phyloP scores from a whole-genome alignment of 2,797 vertebrate genomes.

The Heterohyrax brucei region DNA sequence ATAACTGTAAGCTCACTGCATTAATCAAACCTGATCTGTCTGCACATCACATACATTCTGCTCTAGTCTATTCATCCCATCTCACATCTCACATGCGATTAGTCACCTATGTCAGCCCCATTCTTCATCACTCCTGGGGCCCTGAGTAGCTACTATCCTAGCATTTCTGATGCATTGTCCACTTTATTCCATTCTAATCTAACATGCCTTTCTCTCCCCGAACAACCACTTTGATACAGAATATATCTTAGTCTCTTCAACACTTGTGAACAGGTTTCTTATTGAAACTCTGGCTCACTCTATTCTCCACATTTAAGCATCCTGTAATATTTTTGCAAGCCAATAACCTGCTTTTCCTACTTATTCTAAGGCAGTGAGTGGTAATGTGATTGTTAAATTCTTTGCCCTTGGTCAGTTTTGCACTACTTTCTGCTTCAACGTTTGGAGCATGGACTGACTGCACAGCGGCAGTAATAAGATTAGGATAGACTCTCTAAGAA shows the following conservation, averaged over 20 bases:
- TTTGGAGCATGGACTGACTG: neutral
- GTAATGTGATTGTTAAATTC: neutral
- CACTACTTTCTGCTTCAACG: neutral
- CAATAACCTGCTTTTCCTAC: neutral
- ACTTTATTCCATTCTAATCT: neutral
- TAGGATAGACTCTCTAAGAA: neutral
- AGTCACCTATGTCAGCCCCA: neutral
- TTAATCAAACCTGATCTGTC: neutral
- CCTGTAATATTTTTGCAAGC: neutral
- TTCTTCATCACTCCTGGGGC: too few species aligned
- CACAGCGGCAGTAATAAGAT: neutral
- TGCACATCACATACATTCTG: neutral
- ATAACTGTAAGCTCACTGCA: accelerated
- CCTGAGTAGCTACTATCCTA: neutral
- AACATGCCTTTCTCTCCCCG: neutral
- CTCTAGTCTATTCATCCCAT: neutral
- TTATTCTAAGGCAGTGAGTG: neutral
- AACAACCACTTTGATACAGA: neutral
- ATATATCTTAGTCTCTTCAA: neutral
- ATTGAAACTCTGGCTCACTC: neutral
- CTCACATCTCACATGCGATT: neutral
- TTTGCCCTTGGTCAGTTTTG: neutral
- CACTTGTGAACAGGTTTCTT: neutral
- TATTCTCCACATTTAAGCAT: neutral
- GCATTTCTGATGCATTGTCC: neutral